Evolutionary conservation across 2,113 vertebrate species (phyloP).

Genomic region (Telmatochromis bifrenatus): DNA sequence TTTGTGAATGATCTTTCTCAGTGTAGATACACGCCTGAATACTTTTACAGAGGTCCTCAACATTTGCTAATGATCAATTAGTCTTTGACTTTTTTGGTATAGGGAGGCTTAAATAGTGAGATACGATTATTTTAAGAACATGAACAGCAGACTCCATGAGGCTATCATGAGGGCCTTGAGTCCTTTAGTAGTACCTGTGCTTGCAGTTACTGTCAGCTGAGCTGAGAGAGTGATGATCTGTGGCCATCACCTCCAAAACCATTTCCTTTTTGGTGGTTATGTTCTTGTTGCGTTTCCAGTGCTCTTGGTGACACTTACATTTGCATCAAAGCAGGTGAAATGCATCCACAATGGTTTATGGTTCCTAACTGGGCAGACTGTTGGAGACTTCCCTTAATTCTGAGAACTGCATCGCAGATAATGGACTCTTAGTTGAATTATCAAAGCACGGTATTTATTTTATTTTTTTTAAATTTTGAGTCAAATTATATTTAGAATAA

Average conservation of each 20-base stretch:
- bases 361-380: neutral
- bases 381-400: neutral
- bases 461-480: rapidly evolving
- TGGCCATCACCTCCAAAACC: neutral
- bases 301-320: neutral
- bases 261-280: neutral
- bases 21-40: neutral
- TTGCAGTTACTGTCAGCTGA: neutral
- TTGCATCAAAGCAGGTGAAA: neutral
- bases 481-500: neutral
- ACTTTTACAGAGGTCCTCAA: neutral
- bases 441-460: neutral
- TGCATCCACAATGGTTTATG: neutral
- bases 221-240: neutral
- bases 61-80: neutral
- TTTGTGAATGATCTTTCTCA: neutral
- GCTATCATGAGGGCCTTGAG: neutral
- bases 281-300: neutral
- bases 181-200: neutral
- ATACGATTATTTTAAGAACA: neutral
- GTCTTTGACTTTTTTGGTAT: neutral
- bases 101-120: neutral
- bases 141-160: neutral
- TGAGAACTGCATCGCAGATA: neutral
- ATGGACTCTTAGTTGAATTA: neutral